phyloP scores from a whole-genome alignment of 2,888 invertebrate species.

The Taphrorychus bicolor region DNA sequence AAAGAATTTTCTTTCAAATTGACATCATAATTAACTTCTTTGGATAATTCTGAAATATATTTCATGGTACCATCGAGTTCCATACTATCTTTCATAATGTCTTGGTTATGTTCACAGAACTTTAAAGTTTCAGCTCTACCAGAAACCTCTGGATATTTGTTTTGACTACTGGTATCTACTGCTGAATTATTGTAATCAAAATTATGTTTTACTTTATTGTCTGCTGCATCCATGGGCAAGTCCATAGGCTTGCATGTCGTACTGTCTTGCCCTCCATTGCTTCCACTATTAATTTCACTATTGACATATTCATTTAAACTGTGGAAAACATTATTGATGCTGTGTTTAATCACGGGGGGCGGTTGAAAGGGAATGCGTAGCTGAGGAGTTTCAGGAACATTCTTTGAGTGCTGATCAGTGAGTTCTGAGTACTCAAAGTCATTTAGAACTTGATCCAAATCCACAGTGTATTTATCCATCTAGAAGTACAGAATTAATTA shows the following conservation, averaged over 20 bases:
- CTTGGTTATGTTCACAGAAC: too few species aligned
- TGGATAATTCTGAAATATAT: background rate
- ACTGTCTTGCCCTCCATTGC: background rate
- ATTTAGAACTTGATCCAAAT: slow-evolving; percentile 84
- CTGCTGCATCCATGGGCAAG: slow-evolving; percentile 4
- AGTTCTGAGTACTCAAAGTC: slow-evolving; percentile 81
- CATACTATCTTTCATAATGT: too few species aligned
- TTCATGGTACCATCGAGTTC: too few species aligned
- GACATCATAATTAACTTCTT: background rate
- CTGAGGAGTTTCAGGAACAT: slow-evolving; percentile 26
- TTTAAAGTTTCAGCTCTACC: background rate
- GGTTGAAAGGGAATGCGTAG: slow-evolving; percentile 15
- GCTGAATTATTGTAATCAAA: background rate
- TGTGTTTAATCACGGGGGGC: slow-evolving; percentile 52
- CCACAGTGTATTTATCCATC: slow-evolving; percentile 66
- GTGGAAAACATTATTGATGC: slow-evolving; percentile 69
- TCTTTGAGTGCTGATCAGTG: slow-evolving; percentile 51
- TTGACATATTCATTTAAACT: slow-evolving; percentile 70
- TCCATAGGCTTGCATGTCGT: background rate
- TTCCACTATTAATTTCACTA: slow-evolving; percentile 53
- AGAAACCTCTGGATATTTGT: background rate
- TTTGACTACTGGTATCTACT: background rate
- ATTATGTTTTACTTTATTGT: slow-evolving; percentile 27
- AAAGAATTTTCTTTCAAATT: background rate
- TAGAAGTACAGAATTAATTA: too few species aligned